These are phyloP conservation scores for Heliconius aoede DNA, from an alignment of 2,888 invertebrate species.

Conservation along the genomic window DNA sequence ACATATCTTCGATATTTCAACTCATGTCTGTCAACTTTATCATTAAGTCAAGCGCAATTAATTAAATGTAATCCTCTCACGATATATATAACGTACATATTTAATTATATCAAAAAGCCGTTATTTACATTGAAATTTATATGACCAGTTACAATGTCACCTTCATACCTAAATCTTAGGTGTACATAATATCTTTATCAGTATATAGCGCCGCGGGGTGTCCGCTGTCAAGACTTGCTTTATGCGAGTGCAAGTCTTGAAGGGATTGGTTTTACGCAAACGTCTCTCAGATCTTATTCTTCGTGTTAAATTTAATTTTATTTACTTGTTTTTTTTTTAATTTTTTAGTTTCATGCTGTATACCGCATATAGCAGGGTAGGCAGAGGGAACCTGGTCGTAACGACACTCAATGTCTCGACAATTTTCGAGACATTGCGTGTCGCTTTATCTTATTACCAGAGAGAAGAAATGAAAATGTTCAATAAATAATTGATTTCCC, in stretches of 20 bases:
- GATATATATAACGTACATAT: too few relatives aligned
- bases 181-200: conserved; percentile 57
- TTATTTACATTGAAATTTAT: conserved; percentile 17
- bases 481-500: not conserved
- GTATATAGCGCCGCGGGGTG: conserved; percentile 64
- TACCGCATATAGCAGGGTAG: not conserved
- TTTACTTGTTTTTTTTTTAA: conserved; percentile 51
- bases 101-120: not conserved
- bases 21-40: not conserved
- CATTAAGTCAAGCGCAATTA: not conserved
- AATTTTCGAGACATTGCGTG: not conserved
- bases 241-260: conserved; percentile 59
- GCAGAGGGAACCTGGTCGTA: not conserved
- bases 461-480: not conserved
- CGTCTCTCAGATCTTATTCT: conserved; percentile 62
- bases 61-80: not conserved
- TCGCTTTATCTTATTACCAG: not conserved
- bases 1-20: not conserved
- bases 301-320: conserved; percentile 58
- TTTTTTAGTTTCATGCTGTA: not conserved
- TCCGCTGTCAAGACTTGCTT: conserved; percentile 64
- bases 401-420: not conserved
- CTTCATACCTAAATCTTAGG: conserved; percentile 33
- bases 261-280: conserved; percentile 63
- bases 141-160: conserved; percentile 40